Conservation (phyloP, 2,113 vertebrate species). For the Suricata suricatta region DNA sequence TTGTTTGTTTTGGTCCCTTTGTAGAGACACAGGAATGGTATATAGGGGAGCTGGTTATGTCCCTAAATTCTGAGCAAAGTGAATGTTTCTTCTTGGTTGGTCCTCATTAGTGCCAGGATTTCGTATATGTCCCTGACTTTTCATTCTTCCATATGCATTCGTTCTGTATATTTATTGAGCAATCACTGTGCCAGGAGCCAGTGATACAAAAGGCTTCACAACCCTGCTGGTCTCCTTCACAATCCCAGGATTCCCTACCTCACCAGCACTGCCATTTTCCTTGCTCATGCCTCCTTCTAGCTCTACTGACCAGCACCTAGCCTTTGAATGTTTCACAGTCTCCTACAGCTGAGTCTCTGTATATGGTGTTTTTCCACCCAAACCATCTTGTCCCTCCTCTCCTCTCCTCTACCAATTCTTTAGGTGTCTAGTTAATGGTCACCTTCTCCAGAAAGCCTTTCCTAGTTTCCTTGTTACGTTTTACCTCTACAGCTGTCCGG, state of each 20-base stretch:
- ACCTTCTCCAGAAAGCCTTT: background rate
- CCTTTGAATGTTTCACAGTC: background rate
- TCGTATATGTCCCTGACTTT: background rate
- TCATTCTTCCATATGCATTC: background rate
- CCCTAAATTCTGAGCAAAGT: background rate
- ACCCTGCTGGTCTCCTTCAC: background rate
- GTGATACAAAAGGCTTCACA: background rate
- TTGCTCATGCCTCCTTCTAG: too few relatives aligned
- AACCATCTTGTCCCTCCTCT: background rate
- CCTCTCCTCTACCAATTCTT: background rate
- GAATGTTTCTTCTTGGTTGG: background rate
- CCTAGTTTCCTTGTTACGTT: background rate
- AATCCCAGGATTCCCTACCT: background rate
- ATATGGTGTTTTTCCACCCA: background rate
- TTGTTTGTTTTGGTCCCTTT: background rate
- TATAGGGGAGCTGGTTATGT: background rate
- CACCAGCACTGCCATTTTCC: background rate
- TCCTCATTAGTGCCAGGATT: background rate
- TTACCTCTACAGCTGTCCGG: background rate
- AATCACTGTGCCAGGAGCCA: background rate
- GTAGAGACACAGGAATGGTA: background rate
- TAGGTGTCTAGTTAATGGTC: background rate
- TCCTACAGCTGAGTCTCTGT: background rate
- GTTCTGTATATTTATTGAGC: background rate
- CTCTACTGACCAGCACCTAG: background rate